phyloP scores from a whole-genome alignment of 2,113 vertebrate species.

The Alaudala cheleensis region DNA sequence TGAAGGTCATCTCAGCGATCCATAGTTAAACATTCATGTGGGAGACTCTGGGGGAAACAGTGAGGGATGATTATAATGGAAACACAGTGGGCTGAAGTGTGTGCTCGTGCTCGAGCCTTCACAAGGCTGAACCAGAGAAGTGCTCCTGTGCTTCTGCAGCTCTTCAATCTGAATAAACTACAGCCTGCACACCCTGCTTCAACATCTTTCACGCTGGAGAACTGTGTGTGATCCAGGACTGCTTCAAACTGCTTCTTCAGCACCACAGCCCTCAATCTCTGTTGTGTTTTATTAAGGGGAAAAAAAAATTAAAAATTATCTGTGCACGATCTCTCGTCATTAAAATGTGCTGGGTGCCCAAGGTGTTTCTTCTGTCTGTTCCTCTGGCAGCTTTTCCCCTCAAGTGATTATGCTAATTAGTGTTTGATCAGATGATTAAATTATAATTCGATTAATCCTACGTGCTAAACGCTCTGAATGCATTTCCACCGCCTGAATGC shows the following conservation, averaged over 20 bases:
- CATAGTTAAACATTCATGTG: conserved; percentile 30
- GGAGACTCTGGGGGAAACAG: not conserved
- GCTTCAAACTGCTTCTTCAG: not conserved
- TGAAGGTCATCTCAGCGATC: conserved; percentile 65
- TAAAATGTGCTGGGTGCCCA: conserved; percentile 73
- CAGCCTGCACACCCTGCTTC: not conserved
- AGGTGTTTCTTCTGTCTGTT: conserved; percentile 78
- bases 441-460: conserved; percentile 88
- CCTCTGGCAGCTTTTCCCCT: conserved; percentile 83
- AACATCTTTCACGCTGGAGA: not conserved
- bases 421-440: conserved; percentile 97
- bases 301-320: not conserved
- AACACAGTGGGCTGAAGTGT: not conserved
- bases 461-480: conserved; percentile 84
- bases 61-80: not conserved
- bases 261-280: not conserved
- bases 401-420: conserved; percentile 92
- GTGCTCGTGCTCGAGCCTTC: not conserved
- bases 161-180: not conserved
- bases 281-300: not conserved
- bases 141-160: not conserved
- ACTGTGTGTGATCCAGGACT: not conserved
- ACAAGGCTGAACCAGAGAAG: not conserved
- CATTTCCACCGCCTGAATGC: conserved; percentile 78
- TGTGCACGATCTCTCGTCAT: not conserved